A percentile compares a stretch with the other conserved stretches of the same genome.
Evolutionary conservation across 2,113 vertebrate genomes (phyloP).

Genomic region (Xenotilapia leptura): DNA sequence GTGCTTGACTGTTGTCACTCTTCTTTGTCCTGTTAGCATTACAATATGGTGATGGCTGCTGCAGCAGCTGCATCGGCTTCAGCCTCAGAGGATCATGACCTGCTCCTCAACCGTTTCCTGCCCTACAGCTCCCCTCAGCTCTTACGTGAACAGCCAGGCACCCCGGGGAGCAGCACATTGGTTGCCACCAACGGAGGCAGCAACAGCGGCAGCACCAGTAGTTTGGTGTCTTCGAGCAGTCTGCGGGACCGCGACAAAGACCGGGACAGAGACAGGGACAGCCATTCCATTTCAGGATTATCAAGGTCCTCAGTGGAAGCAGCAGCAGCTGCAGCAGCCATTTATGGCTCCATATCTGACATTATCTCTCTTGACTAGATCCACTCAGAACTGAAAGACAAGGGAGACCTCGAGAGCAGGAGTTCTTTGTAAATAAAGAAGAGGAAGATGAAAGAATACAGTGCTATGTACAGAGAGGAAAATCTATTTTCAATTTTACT

Average conservation of each 20-base stretch:
- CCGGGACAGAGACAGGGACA: conserved; percentile 74
- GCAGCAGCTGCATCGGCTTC: conserved; percentile 85
- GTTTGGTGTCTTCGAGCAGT: conserved; percentile 92
- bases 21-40: conserved; percentile 77
- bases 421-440: conserved; percentile 70
- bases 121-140: conserved; percentile 91
- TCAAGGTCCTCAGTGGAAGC: conserved; percentile 80
- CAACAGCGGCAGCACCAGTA: conserved; percentile 93
- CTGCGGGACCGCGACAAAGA: conserved; percentile 88
- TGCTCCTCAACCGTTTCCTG: conserved; percentile 88
- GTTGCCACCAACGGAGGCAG: conserved; percentile 80
- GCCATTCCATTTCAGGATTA: conserved; percentile 76
- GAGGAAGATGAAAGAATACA: conserved; percentile 66
- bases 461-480: conserved; percentile 98
- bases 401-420: conserved; percentile 21
- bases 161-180: conserved; percentile 78
- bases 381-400: conserved; percentile 55
- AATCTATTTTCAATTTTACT: conserved; percentile 99
- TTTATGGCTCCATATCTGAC: conserved; percentile 95
- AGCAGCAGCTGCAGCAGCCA: conserved; percentile 78
- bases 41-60: conserved; percentile 91
- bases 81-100: conserved; percentile 88
- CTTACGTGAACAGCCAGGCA: conserved; percentile 88
- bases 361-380: conserved; percentile 95
- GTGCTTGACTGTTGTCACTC: neutral